Conservation (phyloP, 2,113 vertebrate genomes). For the Ifrita kowaldi region DNA sequence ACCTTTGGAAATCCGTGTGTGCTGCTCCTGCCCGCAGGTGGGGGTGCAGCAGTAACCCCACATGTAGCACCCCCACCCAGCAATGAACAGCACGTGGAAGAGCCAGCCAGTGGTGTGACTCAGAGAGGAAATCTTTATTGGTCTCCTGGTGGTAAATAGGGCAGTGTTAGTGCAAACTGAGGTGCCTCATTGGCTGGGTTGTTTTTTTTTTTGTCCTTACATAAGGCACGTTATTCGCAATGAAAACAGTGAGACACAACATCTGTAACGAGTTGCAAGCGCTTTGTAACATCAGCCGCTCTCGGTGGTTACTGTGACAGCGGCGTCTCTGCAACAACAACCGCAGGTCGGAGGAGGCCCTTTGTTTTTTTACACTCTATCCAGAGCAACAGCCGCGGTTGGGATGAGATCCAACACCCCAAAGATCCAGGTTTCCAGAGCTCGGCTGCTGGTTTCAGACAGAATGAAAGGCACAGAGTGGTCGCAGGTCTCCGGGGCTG, state of each 20-base stretch:
- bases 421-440: neutral
- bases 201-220: neutral
- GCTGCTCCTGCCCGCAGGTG: neutral
- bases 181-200: neutral
- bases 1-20: neutral
- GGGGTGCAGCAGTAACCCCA: neutral
- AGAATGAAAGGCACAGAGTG: neutral
- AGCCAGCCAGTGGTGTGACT: neutral
- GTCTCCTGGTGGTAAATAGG: slow-evolving; percentile 25
- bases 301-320: neutral
- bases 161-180: slow-evolving; percentile 68
- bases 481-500: neutral
- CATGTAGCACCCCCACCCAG: neutral
- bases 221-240: neutral
- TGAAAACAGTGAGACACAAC: slow-evolving; percentile 7
- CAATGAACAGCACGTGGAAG: neutral
- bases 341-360: neutral
- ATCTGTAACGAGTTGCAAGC: neutral
- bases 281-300: neutral
- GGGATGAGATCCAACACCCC: neutral
- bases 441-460: neutral
- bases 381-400: neutral
- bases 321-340: neutral
- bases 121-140: slow-evolving; percentile 19
- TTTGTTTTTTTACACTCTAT: neutral